Percentiles rank a stretch among this genome's conserved stretches.
These are phyloP conservation scores for Tachypleus tridentatus DNA, from an alignment of 1,140 invertebrate genomes.

Conservation along the genomic window DNA sequence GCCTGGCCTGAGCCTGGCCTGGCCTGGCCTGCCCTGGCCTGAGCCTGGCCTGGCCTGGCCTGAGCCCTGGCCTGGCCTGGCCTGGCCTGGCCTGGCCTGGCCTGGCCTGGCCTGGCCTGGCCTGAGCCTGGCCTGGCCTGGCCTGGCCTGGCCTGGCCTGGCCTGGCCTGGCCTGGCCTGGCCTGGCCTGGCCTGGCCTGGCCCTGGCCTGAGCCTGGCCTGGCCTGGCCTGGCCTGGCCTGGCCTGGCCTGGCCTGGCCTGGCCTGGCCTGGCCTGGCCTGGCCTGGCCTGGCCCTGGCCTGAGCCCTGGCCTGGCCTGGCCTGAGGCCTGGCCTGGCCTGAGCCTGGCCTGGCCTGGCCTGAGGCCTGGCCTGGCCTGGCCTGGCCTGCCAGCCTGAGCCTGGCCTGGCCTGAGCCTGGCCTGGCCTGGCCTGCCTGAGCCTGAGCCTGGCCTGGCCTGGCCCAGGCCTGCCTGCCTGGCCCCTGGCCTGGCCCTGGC, in stretches of 20 bases:
- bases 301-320: constrained; percentile 25
- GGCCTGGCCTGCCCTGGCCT: constrained; percentile 24
- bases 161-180: constrained; percentile 26
- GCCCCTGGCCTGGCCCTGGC: no score
- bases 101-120: constrained; percentile 23
- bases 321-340: constrained; percentile 20
- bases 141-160: constrained; percentile 26
- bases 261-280: constrained; percentile 19
- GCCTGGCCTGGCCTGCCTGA: constrained; percentile 17
- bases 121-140: constrained; percentile 22
- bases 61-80: constrained; percentile 24
- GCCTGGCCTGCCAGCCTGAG: no score
- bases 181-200: constrained; percentile 25
- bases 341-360: constrained; percentile 19
- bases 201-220: constrained; percentile 23
- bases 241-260: constrained; percentile 25
- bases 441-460: constrained; percentile 22
- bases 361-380: constrained; percentile 26
- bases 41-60: constrained; percentile 25
- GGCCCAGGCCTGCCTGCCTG: constrained; percentile 15
- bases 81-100: constrained; percentile 25
- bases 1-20: constrained; percentile 24
- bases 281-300: no score
- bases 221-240: constrained; percentile 22
- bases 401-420: constrained; percentile 24